These are phyloP conservation scores for Adrianichthys oophorus DNA, from an alignment of 2,797 vertebrate genomes.

Conservation along the genomic window DNA sequence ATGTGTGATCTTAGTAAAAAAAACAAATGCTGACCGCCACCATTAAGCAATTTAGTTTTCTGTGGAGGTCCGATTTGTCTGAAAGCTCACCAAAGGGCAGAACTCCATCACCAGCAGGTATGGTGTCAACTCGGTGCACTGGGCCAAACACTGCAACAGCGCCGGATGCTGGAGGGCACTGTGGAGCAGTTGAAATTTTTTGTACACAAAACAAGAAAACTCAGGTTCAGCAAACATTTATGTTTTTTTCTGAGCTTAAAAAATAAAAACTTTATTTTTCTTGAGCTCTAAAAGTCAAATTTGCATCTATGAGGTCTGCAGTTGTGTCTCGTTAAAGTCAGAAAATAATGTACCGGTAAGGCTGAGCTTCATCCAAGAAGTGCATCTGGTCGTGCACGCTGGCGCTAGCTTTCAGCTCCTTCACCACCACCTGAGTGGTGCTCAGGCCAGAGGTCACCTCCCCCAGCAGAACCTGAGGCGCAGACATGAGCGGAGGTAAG, in stretches of 20 bases:
- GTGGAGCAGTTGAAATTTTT: conserved; percentile 5
- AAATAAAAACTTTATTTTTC: background rate
- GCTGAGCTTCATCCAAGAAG: conserved; percentile 91
- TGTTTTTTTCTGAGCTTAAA: too few relatives aligned
- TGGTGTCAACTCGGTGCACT: conserved; percentile 91
- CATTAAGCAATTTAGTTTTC: too few relatives aligned
- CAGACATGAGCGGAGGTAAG: too few relatives aligned
- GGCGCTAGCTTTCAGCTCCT: conserved; percentile 89
- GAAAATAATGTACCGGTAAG: conserved; percentile 83
- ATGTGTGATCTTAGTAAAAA: too few relatives aligned
- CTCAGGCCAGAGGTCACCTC: conserved; percentile 87
- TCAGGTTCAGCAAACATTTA: too few relatives aligned
- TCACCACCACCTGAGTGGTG: conserved; percentile 91
- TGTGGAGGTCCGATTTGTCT: background rate
- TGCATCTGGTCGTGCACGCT: conserved; percentile 91
- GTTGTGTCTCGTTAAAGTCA: too few relatives aligned
- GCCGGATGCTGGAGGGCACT: conserved; percentile 91
- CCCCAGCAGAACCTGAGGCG: conserved; percentile 88
- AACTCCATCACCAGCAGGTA: conserved; percentile 98
- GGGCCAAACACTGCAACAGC: conserved; percentile 92
- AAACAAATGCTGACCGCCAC: too few relatives aligned
- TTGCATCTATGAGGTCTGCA: background rate
- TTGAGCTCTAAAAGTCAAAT: background rate
- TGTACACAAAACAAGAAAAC: background rate
- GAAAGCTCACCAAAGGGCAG: conserved; percentile 89